Evolutionary conservation across 23 tunicate genomes (phyloP), one percentile per base, ranked within the genome.

Genomic region (Ciona savignyi): DNA sequence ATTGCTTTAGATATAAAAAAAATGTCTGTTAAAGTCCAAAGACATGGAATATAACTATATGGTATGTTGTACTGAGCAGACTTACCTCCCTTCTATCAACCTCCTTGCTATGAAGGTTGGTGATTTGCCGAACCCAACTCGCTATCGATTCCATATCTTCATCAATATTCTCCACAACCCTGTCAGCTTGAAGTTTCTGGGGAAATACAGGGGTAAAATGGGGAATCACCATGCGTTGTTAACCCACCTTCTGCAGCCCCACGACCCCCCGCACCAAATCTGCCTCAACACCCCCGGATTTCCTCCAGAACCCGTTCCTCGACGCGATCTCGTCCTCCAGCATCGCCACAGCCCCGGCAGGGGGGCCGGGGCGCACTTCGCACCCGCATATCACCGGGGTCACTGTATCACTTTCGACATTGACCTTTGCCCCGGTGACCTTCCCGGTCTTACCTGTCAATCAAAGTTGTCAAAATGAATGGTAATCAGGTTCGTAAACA

Each of bases 291-390:
- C 77, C 84, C 29, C 89, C 67, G 65, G 78, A 85, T 33, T 85
- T 68, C 69, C 97, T 75, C 90, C 90, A 90, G 64, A 72, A 64
- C 26, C 97, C 97, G 23, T 83, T 79, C 62, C 89, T 75, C 33
- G 90, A 86, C 6, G 97, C 90, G 34, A 81, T 80, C 51, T 90
- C 97, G 61, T 90, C 90, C 56, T 90, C 97, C 66, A 90, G 78
- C 86, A 90, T 80, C 70, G 76, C 84, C 65, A 90, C 79, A 21
- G 90, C 67, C 63, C 97, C 97, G 70, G 81, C 76, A 1, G 97
- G 93, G 30, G 97, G 90, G 32, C 80, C 79, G 64, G 84, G 83
- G 32, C 79, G 93, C 15, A 73, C 78, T 32, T 73, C 70, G 15
- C 80, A 73, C 25, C 80, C 67, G 74, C 87, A 89, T 23, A 93